phyloP scores from a whole-genome alignment of 2,113 vertebrate species.

The Scopus umbretta region DNA sequence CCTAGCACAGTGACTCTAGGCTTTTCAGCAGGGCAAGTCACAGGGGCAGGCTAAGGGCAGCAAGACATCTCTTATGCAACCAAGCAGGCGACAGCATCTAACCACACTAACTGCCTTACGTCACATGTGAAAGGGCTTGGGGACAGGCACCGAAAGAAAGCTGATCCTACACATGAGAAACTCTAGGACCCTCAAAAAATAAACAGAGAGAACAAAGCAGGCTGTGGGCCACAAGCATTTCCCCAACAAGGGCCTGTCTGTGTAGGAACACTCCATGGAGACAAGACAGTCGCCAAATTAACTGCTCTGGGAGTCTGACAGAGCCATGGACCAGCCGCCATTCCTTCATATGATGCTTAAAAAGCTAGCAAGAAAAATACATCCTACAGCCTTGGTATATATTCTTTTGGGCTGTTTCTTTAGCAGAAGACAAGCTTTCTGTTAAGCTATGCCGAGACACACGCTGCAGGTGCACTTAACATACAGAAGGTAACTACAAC shows the following conservation, averaged over 20 bases:
- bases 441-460: background rate
- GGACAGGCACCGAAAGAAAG: background rate
- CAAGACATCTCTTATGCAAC: background rate
- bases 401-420: background rate
- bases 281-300: background rate
- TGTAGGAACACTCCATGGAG: background rate
- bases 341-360: background rate
- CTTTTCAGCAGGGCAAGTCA: background rate
- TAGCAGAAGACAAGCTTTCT: background rate
- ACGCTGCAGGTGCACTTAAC: background rate
- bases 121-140: background rate
- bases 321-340: background rate
- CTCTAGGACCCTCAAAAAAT: background rate
- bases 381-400: background rate
- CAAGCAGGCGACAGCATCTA: background rate
- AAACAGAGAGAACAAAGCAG: background rate
- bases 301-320: background rate
- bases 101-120: background rate
- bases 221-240: background rate
- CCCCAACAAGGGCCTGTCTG: background rate
- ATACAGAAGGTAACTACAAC: background rate
- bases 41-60: background rate
- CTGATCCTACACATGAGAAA: background rate
- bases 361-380: background rate
- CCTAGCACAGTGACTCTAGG: background rate